Base-by-base conservation (phyloP, 2,888 invertebrate genomes). In the Apantesis nais region DNA sequence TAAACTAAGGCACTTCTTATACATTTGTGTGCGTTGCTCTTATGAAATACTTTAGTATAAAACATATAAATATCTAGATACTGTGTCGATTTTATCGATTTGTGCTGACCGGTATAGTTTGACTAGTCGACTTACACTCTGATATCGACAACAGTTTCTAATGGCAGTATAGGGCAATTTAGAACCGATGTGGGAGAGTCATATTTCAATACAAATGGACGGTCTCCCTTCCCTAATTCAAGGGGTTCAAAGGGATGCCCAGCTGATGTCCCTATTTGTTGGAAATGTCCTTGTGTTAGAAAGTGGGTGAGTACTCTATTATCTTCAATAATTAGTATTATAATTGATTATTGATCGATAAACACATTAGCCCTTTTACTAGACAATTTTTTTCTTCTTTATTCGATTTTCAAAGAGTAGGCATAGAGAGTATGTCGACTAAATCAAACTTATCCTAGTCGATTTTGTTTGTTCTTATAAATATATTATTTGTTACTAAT, bases 1-100 rank as follows among this genome's bases (percentile, higher is more conserved):
- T 85, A 88, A 68, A 52, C 84, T 78, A 88, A 89, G 89, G 89
- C 89, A 89, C 88, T 86, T 86, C 78, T 85, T 84, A 84, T 74
- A 78, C 80, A 80, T 79, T 75, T 72, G 76, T 79, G 87, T 86
- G 86, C 84, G 85, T 85, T 72, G 61, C 74, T 70, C 75, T 79
- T 79, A 80, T 65, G 72, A 72, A 79, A 79, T 83, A 74, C 71
- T 73, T 48, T 55, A 37, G 62, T 83, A 82, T 71, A 79, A 83
- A 83, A 80, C 82, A 79, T 82, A 73, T 52, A 72, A 69, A n/a
- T n/a, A n/a, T n/a, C n/a, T n/a, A n/a, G n/a, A 41, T 44, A 65
- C 70, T 37, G 74, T 75, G 77, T 71, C 62, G 58, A 61, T 66
- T 71, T 71, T 7, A 63, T 72, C 61, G 48, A 70, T 66, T 73